A percentile compares a stretch with the other conserved stretches of the same genome.
phyloP scores from a whole-genome alignment of 2,797 vertebrate species.

The Semaprochilodus insignis region DNA sequence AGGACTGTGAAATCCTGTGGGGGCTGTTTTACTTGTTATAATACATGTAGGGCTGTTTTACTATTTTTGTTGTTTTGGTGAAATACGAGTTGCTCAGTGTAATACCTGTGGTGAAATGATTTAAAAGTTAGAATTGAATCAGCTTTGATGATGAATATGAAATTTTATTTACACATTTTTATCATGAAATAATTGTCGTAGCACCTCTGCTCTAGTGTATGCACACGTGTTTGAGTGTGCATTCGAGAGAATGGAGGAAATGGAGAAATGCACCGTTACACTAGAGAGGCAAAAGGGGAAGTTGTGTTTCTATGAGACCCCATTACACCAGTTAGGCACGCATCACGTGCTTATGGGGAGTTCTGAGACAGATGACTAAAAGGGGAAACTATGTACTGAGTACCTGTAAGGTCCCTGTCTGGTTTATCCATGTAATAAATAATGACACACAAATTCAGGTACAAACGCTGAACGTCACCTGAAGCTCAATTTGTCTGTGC shows the following conservation, averaged over 20 bases:
- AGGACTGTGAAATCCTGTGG: too few relatives aligned
- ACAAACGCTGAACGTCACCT: background rate
- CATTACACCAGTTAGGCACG: conserved; percentile 27
- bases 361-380: background rate
- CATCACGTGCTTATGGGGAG: conserved; percentile 23
- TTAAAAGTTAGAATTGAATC: too few relatives aligned
- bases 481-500: background rate
- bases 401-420: background rate
- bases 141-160: too few relatives aligned
- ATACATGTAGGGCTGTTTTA: too few relatives aligned
- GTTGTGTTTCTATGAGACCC: conserved; percentile 23
- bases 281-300: conserved; percentile 49
- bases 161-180: background rate
- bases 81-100: too few relatives aligned
- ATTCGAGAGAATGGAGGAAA: conserved; percentile 23
- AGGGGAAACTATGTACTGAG: background rate
- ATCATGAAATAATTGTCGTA: background rate
- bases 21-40: too few relatives aligned
- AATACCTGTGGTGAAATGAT: too few relatives aligned
- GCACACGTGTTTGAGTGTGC: background rate
- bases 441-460: background rate
- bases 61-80: too few relatives aligned
- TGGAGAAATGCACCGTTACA: conserved; percentile 42
- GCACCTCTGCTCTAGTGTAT: background rate
- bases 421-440: background rate